Base-by-base conservation (phyloP, 2,888 invertebrate species). In the Ashinkailepas kermadecensis region DNA sequence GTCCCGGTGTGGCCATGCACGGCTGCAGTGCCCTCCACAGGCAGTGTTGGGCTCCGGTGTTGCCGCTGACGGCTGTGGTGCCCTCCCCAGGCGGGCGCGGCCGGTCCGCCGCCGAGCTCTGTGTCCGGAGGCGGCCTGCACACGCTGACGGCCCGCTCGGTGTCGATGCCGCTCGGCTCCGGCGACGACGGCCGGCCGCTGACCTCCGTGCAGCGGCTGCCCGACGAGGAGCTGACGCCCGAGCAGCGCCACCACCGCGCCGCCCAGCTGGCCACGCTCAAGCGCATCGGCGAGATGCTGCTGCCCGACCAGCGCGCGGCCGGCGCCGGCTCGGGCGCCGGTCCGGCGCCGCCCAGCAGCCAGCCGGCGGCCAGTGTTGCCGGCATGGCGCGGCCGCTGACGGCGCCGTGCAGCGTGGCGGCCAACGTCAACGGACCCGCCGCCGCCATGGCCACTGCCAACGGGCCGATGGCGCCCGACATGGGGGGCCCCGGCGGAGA, bases 201-300 rank as follows among this genome's bases (percentile, higher is more conserved):
- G 18, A 78, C 78, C 21, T 78, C 78, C 56, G 78, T 78, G 56
- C 78, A 78, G 78, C 78, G 96, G 91, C 94, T 96, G 86, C 96
- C 96, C 85, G 96, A 96, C 88, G 97, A 97, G 89, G 96, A 97
- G 88, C 89, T 98, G 85, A 98, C 98, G 81, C 97, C 97, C 64
- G 96, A 97, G 87, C 97, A 98, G 87, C 91, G 96, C 82, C 95
- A 96, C 84, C 95, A 96, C 87, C 91, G 98, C 83, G 97, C 97
- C 88, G 95, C 95, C 86, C 95, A 96, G 86, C 89, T 98, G 84
- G 84, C 84, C 25, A 80, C 82, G 58, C 65, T 84, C 70, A 81
- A 83, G 58, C 83, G 83, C 56, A 83, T 84, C 82, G 83, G 83
- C 64, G 83, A 82, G n/a, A 81, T 84, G 65, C 78, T 84, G 64